Evolutionary conservation across 2,113 vertebrate species (phyloP), one percentile per base, ranked within the genome.

Genomic region (Thunnus maccoyii): DNA sequence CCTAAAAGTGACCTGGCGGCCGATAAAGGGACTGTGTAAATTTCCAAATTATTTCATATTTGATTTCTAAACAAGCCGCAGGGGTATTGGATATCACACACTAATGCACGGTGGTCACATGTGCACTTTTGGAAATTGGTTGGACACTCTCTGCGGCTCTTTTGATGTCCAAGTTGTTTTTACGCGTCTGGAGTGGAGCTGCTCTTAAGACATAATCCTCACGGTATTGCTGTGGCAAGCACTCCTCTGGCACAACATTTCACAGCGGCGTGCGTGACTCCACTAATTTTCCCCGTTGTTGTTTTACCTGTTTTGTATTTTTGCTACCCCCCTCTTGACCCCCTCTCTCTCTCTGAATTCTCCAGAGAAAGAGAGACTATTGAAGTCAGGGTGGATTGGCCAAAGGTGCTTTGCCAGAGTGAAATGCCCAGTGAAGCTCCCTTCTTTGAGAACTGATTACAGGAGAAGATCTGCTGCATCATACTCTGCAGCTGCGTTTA

Each of bases 281-380:
- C 32, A 44, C 81, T 91, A 63, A 91, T 86, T 94, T 93, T 72
- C 72, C 44, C 76, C 54, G 7, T 82, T 93, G 91, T 94, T 94
- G 61, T 93, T 86, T 93, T 94, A 93, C 89, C 91, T 94, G 93
- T 92, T 92, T 95, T 90, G 76, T 90, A 72, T 94, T 94, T 88
- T 90, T 76, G 71, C 65, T 22, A 32, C 63, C 81, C 76, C 76
- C 76, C 17, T 41, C 72, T 60, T 55, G 72, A 81, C 64, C 69
- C 52, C 56, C 27, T 55, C 67, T 57, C 52, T 71, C 52, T 51
- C 63, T 73, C 65, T 36, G 70, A 83, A 73, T 62, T 25, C 70
- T 74, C 44, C 13, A 11, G 44, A 82, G 85, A 86, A 65, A 71
- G 57, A 73, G 60, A 60, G 55, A 47, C 10, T 20, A 2, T 58